phyloP scores from a whole-genome alignment of 2,113 vertebrate species.

The Hemibagrus wyckioides region DNA sequence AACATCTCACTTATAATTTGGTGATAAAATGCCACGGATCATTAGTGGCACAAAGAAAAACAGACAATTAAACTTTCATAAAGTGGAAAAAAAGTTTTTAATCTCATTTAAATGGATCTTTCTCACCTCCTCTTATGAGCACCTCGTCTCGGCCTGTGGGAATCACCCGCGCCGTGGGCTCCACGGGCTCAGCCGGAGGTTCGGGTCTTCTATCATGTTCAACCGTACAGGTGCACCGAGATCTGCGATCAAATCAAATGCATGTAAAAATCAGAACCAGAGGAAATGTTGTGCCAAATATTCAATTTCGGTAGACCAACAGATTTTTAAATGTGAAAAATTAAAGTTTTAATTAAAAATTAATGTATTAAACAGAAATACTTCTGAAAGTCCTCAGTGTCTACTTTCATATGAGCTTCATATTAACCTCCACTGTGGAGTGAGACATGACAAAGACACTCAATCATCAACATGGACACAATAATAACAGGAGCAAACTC shows the following conservation, averaged over 20 bases:
- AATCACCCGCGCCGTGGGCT: neutral
- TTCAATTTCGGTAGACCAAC: neutral
- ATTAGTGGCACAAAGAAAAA: neutral
- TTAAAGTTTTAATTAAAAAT: too few species aligned
- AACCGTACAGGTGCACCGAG: constrained; percentile 35
- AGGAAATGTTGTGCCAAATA: neutral
- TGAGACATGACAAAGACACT: too few species aligned
- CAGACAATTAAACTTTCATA: neutral
- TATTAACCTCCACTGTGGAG: too few species aligned
- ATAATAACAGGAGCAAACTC: too few species aligned
- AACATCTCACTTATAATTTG: neutral
- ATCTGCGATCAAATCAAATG: neutral
- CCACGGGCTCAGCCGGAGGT: constrained; percentile 40
- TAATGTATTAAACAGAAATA: too few species aligned
- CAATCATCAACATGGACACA: too few species aligned
- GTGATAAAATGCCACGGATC: neutral
- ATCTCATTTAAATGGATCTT: neutral
- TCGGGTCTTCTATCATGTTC: constrained; percentile 36
- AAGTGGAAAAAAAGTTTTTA: neutral
- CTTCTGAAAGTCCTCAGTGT: too few species aligned
- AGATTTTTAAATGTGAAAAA: neutral
- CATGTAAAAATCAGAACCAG: neutral
- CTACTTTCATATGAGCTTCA: too few species aligned
- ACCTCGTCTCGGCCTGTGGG: constrained; percentile 49
- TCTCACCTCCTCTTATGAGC: constrained; percentile 58